Base-by-base conservation (phyloP, 2,888 invertebrate species). In the Dasypogon diadema region DNA sequence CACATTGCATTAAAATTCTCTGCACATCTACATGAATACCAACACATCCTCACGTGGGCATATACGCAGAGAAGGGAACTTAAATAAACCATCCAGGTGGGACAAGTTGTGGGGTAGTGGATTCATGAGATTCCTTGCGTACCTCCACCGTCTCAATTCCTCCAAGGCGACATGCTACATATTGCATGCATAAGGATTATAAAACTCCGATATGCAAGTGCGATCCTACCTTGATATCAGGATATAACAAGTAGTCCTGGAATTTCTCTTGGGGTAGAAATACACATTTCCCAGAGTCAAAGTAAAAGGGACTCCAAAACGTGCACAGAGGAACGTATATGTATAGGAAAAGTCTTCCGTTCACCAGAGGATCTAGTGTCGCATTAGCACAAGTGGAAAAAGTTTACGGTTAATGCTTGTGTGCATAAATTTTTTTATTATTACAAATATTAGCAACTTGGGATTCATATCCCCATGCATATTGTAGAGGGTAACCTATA, bases 401-500 rank as follows among this genome's bases (percentile, higher is more conserved):
- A 65, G 65, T 65, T 65, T 65, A 65, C 42, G 65, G 46, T 24
- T 65, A 46, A 65, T 65, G 65, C 42, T 46, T 46, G 65, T 65
- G 46, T 65, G 65, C 65, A 65, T 65, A 65, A 48, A 46, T 65
- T 65, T 65, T 65, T 65, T 65, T 65, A 65, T 46, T 65, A 65
- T 65, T 65, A 65, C 65, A 46, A 65, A 65, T 65, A 65, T 65
- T 65, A 65, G 65, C 65, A 65, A 46, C 24, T 48, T 60, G 60
- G 65, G 65, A 65, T 65, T 65, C 48, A 60, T 34, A 65, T 26
- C 46, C 65, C 48, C 48, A 24, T 65, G 24, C 65, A 65, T 65
- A 65, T 65, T 65, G 46, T 48, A 65, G 48, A 65, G 48, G 65
- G 65, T 65, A 46, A 14, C 65, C 65, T 26, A 65, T 65, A 42